These are phyloP conservation scores for Schizothorax lantsangensis DNA, from an alignment of 2,797 vertebrate species.

Conservation along the genomic window DNA sequence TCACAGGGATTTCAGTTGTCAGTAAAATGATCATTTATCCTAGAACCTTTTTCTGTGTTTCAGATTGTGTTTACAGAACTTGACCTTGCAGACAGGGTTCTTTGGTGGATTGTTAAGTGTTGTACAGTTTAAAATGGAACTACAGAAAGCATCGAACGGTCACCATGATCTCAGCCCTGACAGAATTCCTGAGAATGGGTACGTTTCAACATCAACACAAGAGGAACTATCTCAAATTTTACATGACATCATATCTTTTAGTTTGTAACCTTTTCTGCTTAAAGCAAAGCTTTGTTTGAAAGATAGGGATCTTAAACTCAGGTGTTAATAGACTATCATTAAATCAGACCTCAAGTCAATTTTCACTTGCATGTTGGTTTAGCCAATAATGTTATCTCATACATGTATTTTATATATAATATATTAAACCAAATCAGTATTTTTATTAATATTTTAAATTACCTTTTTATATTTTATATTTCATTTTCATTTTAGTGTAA, in stretches of 20 bases:
- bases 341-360: not conserved
- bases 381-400: not conserved
- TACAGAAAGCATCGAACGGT: conserved; percentile 78
- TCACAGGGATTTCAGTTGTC: not conserved
- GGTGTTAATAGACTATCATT: not conserved
- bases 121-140: conserved; percentile 71
- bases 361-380: not conserved
- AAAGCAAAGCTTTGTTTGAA: conserved; percentile 10
- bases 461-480: not conserved
- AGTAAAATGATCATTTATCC: not conserved
- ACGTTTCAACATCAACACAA: conserved; percentile 36
- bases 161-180: conserved; percentile 58
- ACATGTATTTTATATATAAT: not conserved
- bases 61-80: conserved; percentile 38
- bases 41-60: conserved; percentile 13
- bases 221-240: not conserved
- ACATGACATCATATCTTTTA: not conserved
- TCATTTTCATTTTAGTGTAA: not conserved
- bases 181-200: conserved; percentile 72
- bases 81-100: conserved; percentile 6
- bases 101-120: not conserved
- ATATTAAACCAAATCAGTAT: not conserved
- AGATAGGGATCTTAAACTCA: not conserved
- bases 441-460: not conserved
- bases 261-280: not conserved